These are phyloP conservation scores for Bombus pyrosoma DNA, from an alignment of 1,140 invertebrate genomes.

Conservation along the genomic window DNA sequence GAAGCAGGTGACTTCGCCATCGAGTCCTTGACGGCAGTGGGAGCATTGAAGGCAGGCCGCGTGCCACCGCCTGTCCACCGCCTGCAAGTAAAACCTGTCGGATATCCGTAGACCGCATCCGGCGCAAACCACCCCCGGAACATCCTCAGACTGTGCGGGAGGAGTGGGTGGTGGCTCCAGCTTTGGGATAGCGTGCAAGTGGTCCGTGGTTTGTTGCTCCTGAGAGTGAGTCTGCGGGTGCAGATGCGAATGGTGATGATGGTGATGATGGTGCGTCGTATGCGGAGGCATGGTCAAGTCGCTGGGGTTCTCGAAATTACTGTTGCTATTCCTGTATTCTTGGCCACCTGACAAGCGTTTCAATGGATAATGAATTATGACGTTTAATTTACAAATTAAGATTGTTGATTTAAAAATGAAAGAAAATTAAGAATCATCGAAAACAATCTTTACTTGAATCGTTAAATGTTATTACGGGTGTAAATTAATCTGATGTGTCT, in stretches of 20 bases:
- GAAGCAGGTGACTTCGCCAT: conserved; percentile 96
- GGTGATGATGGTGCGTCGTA: conserved; percentile 70
- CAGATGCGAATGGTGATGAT: conserved; percentile 71
- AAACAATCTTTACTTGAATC: no score
- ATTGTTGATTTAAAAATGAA: background rate
- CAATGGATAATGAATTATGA: background rate
- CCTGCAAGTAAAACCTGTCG: conserved; percentile 95
- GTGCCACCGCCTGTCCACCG: conserved; percentile 97
- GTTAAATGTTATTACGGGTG: no score
- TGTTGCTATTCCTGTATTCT: conserved; percentile 76
- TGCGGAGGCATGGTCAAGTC: conserved; percentile 78
- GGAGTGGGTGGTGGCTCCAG: conserved; percentile 83
- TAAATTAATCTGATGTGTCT: no score
- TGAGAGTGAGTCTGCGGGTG: conserved; percentile 75
- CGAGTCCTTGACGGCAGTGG: conserved; percentile 94
- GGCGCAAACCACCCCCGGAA: conserved; percentile 86
- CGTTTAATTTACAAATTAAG: background rate
- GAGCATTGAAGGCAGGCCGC: conserved; percentile 95
- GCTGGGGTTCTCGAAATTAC: conserved; percentile 75
- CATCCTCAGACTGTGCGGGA: conserved; percentile 80
- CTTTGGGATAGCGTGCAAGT: conserved; percentile 82
- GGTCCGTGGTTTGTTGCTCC: conserved; percentile 69
- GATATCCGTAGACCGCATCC: conserved; percentile 93
- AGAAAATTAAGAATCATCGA: background rate
- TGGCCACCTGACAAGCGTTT: conserved; percentile 65